These are phyloP conservation scores for Scolopax rusticola DNA, from an alignment of 2,797 vertebrate species.

Conservation along the genomic window DNA sequence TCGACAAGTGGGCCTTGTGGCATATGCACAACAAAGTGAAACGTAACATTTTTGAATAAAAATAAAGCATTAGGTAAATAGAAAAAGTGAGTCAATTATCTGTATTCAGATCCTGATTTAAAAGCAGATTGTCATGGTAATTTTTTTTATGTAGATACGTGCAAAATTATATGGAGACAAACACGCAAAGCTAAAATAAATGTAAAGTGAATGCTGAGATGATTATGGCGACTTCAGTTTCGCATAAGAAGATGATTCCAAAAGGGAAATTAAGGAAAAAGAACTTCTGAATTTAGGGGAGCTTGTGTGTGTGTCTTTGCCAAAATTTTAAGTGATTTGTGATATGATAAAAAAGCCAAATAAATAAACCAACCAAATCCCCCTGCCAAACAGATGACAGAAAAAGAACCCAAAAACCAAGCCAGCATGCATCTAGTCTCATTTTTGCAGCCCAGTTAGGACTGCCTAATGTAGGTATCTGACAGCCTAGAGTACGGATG, in stretches of 20 bases:
- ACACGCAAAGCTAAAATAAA: not conserved
- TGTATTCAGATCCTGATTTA: not conserved
- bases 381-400: not conserved
- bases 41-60: constrained; percentile 4
- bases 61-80: constrained; percentile 17
- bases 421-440: not conserved
- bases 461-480: not conserved
- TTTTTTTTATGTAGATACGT: not conserved
- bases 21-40: constrained; percentile 15
- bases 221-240: not conserved
- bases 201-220: not conserved
- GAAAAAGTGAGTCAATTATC: not conserved
- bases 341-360: not conserved
- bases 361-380: not conserved
- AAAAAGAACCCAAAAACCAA: not conserved
- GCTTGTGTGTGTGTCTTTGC: not conserved
- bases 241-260: not conserved
- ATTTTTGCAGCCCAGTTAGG: not conserved
- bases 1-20: not conserved
- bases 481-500: not conserved
- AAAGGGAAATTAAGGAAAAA: not conserved
- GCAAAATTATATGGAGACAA: not conserved
- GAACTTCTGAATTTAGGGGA: not conserved
- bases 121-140: not conserved
- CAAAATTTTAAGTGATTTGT: not conserved